Base-by-base conservation (phyloP, 1,140 invertebrate species). In the Heliconius melpomene region DNA sequence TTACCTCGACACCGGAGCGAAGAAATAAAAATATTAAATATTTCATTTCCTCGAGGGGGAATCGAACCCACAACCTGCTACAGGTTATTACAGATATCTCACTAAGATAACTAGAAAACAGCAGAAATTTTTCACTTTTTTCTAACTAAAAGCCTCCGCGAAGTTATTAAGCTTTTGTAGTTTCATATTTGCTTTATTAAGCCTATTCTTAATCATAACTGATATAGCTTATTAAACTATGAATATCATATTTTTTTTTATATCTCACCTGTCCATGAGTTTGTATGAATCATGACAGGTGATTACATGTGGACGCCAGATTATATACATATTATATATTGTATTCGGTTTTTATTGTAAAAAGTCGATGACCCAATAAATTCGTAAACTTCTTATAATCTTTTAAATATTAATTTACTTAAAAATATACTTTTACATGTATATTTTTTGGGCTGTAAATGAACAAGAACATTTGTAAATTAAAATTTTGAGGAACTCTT, bases 321-420 rank as follows among this genome's bases (percentile, higher is more conserved):
- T 26, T 66, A 60, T 60, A 23, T 23, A 60, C 60, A 66, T 29
- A 66, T 29, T 11, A 57, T 0, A 66, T 66, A 66, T 66, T 66
- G 60, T 66, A 66, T 66, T 26, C 60, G 60, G 7, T 66, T 29
- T 60, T 66, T 66, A 29, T 66, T 66, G 26, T 66, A 66, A 13
- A 66, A 66, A 66, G 60, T 66, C 60, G 26, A 66, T 66, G 60
- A 66, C 60, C 60, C 11, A 66, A 29, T 29, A 66, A 66, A 26
- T 66, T 66, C 20, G 0, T 26, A 29, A 66, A 1, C 13, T 26
- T 36, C 32, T 36, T 36, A 36, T 13, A 26, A 29, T 66, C 29
- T 29, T 29, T 66, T 13, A 29, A 66, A 23, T n/a, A 9, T 23
- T 8, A 46, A 46, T 6, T 46, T 3, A 46, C 11, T 46, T 46